Conservation (phyloP, 30 jellyfish, hydroid and myxozoan species). For the Aurelia aurita complex sp. Pacific region DNA sequence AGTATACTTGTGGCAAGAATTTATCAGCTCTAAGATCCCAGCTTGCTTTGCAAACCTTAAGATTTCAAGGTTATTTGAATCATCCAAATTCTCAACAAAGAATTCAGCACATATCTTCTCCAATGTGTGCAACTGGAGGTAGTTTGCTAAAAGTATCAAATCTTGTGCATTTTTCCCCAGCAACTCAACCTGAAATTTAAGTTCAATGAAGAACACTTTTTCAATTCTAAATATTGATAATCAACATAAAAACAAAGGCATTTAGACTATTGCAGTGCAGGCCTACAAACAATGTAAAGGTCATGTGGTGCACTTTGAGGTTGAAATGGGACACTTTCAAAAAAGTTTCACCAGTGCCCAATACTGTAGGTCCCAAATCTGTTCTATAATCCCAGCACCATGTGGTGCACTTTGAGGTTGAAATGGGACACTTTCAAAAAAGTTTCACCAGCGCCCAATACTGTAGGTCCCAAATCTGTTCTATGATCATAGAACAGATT, state of each 20-base stretch:
- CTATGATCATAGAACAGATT: no score
- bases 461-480: no score
- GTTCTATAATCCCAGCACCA: no score
- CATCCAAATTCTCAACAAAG: slow-evolving; percentile 27
- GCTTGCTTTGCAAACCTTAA: slow-evolving; percentile 13
- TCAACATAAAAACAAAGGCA: not conserved
- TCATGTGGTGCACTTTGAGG: no score
- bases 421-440: no score
- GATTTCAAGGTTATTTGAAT: slow-evolving; percentile 20
- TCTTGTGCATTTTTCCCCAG: slow-evolving; percentile 29
- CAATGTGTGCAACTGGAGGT: slow-evolving; percentile 43
- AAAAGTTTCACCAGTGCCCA: no score
- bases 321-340: no score
- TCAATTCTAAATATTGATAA: not conserved
- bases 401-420: no score
- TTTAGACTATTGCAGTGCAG: not conserved
- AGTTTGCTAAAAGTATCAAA: slow-evolving; percentile 44
- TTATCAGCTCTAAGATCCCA: slow-evolving; percentile 13
- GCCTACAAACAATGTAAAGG: not conserved
- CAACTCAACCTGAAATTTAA: slow-evolving; percentile 18
- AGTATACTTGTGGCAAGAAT: not conserved
- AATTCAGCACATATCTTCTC: slow-evolving; percentile 38
- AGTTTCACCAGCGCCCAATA: no score
- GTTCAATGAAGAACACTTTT: not conserved
- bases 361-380: no score